Evolutionary conservation across 92 coral and sea anemone species (phyloP).

Genomic region (Virgularia gustaviana): DNA sequence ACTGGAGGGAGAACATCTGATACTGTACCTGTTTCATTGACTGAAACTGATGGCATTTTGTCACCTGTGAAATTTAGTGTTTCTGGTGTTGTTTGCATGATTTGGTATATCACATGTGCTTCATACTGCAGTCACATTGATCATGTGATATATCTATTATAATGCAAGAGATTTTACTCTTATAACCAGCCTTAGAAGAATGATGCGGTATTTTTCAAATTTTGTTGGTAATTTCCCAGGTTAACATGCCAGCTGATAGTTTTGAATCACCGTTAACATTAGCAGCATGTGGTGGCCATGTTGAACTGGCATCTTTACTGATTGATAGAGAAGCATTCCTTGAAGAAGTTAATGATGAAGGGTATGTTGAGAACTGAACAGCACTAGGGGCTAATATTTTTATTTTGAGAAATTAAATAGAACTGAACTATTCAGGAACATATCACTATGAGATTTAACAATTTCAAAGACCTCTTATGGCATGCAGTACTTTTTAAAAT

Average conservation of each 20-base stretch:
- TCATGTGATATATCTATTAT: neutral
- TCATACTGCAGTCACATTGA: no score
- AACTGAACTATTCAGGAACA: neutral
- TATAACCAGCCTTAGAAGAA: neutral
- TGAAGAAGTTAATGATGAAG: conserved; percentile 99
- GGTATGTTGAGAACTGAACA: conserved; percentile 64
- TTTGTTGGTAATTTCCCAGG: conserved; percentile 61
- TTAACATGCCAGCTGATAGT: conserved; percentile 99
- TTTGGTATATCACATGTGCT: no score
- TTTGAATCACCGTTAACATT: conserved; percentile 92
- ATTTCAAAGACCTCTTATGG: neutral
- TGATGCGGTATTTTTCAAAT: neutral
- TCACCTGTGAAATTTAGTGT: no score
- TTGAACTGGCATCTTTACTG: conserved; percentile 87
- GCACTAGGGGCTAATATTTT: neutral
- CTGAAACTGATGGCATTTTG: no score
- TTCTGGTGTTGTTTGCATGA: no score
- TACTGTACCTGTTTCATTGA: no score
- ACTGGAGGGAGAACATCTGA: no score
- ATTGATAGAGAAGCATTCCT: conserved; percentile 95
- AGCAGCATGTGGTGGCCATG: conserved; percentile 99
- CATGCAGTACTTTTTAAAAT: neutral
- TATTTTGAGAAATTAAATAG: neutral
- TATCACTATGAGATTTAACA: neutral
- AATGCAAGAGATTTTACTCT: neutral